Evolutionary conservation across 2,888 invertebrate species (phyloP).

Genomic region (Suillia variegata): DNA sequence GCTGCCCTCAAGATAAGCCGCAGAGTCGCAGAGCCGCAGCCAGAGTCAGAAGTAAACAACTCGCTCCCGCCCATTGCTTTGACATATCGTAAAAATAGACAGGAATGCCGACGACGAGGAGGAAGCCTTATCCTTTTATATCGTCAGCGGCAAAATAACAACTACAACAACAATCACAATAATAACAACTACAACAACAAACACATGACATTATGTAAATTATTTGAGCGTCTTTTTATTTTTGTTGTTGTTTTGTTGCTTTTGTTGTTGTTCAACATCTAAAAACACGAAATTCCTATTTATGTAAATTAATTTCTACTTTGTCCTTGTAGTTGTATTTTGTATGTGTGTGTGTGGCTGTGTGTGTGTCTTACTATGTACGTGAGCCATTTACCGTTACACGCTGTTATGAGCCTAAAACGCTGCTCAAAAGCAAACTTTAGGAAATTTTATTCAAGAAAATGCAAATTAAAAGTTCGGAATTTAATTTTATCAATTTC

Average conservation of each 20-base stretch:
- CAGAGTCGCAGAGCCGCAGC: too few relatives aligned
- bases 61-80: too few relatives aligned
- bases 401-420: slow-evolving; percentile 17
- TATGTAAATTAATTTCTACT: slow-evolving; percentile 19
- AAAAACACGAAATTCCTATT: slow-evolving; percentile 15
- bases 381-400: not conserved
- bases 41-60: too few relatives aligned
- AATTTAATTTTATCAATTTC: too few relatives aligned
- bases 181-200: not conserved
- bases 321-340: slow-evolving; percentile 16
- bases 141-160: too few relatives aligned
- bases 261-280: not conserved
- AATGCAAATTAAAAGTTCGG: not conserved
- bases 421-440: slow-evolving; percentile 1
- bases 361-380: slow-evolving; percentile 1
- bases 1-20: too few relatives aligned
- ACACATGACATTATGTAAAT: slow-evolving; percentile 3
- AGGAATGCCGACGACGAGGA: too few relatives aligned
- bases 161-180: not conserved
- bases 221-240: too few relatives aligned
- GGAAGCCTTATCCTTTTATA: too few relatives aligned
- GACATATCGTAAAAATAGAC: too few relatives aligned
- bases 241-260: too few relatives aligned
- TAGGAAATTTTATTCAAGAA: not conserved
- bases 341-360: not conserved